Base-by-base conservation (phyloP, 2,113 vertebrate genomes). In the Mola mola region DNA sequence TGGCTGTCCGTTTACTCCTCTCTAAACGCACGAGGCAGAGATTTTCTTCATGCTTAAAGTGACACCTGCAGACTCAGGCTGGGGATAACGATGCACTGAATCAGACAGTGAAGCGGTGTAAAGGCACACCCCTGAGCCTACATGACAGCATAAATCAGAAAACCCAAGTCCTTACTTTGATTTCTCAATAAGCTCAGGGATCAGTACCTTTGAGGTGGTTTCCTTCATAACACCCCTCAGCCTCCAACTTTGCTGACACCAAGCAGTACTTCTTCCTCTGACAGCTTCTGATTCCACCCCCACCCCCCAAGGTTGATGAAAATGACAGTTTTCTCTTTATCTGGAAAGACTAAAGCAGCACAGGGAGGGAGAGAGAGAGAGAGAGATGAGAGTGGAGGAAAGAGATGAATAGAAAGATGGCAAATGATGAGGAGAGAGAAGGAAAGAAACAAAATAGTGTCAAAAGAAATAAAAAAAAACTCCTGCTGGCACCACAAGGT, bases 51-150 rank as follows among this genome's bases (percentile, higher is more conserved):
- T 29, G 29, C 49, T 71, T 66, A 49, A 78, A 58, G 66, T 70
- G 84, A 81, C 78, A 76, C 76, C 68, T 85, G 73, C 70, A 74
- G 67, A 80, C 64, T 26, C 57, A 42, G 57, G 43, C 57, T 10
- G 58, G 48, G 73, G 53, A 69, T 75, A 75, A 78, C 17, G 9
- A 48, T 31, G 22, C 40, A 24, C 29, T 75, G 58, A 83, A 85
- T 81, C 68, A 87, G 53, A 67, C 34, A 58, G 44, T 0, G 9
- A 49, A 46, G 73, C 25, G 5, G 15, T 1, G 8, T 16, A 46
- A 66, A 69, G 31, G 34, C 55, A 25, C 15, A 15, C 28, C 48
- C 56, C 31, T 26, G 29, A 69, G 56, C 40, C 44, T 48, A 56
- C 24, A 26, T 34, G 26, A 65, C 36, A 53, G 69, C 44, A 83